Percentiles rank a stretch among this genome's conserved stretches.
phyloP scores from a whole-genome alignment of 2,113 vertebrate genomes.

The Myotis davidii region DNA sequence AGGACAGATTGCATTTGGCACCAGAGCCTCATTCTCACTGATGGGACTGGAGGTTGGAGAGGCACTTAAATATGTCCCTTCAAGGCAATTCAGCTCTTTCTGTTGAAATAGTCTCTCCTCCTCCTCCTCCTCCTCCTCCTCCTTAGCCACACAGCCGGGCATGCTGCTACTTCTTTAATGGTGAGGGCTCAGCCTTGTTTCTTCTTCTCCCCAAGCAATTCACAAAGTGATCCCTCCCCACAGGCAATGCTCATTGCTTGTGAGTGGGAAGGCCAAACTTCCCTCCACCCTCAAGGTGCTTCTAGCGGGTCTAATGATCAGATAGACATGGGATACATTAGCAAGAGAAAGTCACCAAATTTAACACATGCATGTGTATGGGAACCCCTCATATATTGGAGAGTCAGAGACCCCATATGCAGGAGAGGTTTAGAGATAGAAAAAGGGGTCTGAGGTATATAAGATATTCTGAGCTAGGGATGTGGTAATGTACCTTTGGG shows the following conservation, averaged over 20 bases:
- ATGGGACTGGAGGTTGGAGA: no score
- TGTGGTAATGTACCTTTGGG: not conserved
- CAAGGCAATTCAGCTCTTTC: no score
- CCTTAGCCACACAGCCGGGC: no score
- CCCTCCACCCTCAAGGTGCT: not conserved
- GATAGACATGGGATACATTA: not conserved
- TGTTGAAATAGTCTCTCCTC: no score
- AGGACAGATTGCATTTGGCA: no score
- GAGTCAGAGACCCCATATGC: no score
- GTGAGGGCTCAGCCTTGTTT: not conserved
- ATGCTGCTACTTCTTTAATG: not conserved
- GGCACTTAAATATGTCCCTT: no score
- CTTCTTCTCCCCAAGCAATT: not conserved
- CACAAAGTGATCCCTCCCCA: not conserved
- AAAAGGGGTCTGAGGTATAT: not conserved
- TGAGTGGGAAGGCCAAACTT: not conserved
- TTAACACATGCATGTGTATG: not conserved
- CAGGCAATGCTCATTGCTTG: rapidly evolving
- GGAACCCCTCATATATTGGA: no score
- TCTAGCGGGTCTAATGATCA: not conserved
- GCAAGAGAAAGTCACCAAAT: not conserved
- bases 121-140: no score
- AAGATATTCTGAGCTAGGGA: not conserved
- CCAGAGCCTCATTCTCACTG: no score
- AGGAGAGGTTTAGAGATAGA: no score